Conservation (phyloP, 2,888 invertebrate genomes). For the Nomada fabriciana region DNA sequence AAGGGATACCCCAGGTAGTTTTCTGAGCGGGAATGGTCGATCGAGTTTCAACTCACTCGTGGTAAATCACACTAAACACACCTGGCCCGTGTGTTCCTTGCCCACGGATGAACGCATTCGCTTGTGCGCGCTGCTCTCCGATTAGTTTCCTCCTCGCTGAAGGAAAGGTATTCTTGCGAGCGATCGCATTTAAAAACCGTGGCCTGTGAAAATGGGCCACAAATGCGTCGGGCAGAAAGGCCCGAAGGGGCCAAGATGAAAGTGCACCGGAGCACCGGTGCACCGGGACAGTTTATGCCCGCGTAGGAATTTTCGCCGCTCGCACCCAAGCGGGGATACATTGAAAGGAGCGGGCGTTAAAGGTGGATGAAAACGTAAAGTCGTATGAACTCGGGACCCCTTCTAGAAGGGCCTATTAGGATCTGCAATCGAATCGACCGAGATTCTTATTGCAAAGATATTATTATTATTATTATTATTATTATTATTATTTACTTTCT, state of each 20-base stretch:
- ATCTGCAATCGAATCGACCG: not conserved
- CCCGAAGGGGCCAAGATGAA: conserved; percentile 65
- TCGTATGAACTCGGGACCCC: not conserved
- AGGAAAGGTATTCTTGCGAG: conserved; percentile 58
- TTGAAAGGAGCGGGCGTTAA: conserved; percentile 3
- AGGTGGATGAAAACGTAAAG: not conserved
- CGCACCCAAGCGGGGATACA: not conserved
- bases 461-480: too few species aligned
- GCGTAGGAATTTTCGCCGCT: conserved; percentile 35
- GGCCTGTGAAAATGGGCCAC: conserved; percentile 58
- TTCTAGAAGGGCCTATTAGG: not conserved
- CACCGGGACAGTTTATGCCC: conserved; percentile 45
- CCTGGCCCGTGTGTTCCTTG: conserved; percentile 59
- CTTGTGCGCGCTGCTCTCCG: conserved; percentile 51
- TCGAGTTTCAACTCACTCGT: conserved; percentile 59
- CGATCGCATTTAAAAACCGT: conserved; percentile 45
- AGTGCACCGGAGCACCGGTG: conserved; percentile 45
- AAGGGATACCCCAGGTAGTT: conserved; percentile 32
- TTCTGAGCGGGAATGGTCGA: conserved; percentile 43
- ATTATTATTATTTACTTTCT: too few species aligned
- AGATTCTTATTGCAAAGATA: too few species aligned
- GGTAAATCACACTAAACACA: conserved; percentile 67
- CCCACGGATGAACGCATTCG: conserved; percentile 59
- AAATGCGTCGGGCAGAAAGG: conserved; percentile 45
- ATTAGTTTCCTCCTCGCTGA: conserved; percentile 60